Evolutionary conservation across 23 tunicate species (phyloP).

Genomic region (Ascidia mentula): DNA sequence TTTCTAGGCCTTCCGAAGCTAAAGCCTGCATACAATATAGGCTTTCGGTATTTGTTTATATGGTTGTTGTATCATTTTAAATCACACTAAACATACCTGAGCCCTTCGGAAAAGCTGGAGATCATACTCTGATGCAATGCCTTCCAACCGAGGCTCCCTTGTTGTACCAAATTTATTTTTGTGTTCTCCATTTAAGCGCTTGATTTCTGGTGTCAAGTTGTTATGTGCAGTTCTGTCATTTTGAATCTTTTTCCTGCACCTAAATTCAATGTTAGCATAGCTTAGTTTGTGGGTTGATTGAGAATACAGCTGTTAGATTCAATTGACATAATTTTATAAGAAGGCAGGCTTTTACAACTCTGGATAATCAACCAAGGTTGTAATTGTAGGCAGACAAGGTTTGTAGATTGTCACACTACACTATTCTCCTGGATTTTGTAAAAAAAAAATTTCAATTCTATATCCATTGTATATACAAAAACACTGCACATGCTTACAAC

Average conservation of each 20-base stretch:
- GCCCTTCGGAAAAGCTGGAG: conserved; percentile 87
- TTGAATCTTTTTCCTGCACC: conserved; percentile 49
- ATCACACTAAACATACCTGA: conserved; percentile 33
- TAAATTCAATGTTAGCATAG: conserved; percentile 12
- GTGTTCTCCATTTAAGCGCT: conserved; percentile 30
- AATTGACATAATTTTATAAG: too few species aligned
- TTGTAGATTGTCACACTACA: too few species aligned
- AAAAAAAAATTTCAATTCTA: too few species aligned
- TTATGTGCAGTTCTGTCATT: conserved; percentile 15
- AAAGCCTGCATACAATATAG: conserved; percentile 23
- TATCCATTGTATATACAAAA: too few species aligned
- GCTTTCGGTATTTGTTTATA: not conserved
- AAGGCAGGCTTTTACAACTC: too few species aligned
- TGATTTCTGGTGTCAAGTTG: conserved; percentile 28
- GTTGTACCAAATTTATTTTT: conserved; percentile 39
- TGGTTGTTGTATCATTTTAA: not conserved
- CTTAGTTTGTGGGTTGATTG: conserved; percentile 48
- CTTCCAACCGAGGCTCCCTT: conserved; percentile 74
- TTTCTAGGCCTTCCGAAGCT: conserved; percentile 57
- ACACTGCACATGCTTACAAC: too few species aligned
- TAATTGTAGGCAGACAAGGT: too few species aligned
- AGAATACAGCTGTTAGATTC: conserved; percentile 9
- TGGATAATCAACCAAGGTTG: too few species aligned
- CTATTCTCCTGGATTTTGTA: too few species aligned
- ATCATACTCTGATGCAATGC: conserved; percentile 86